Evolutionary conservation across 1,140 invertebrate species (phyloP), one percentile per base, ranked within the genome.

Genomic region (Triops cancriformis): DNA sequence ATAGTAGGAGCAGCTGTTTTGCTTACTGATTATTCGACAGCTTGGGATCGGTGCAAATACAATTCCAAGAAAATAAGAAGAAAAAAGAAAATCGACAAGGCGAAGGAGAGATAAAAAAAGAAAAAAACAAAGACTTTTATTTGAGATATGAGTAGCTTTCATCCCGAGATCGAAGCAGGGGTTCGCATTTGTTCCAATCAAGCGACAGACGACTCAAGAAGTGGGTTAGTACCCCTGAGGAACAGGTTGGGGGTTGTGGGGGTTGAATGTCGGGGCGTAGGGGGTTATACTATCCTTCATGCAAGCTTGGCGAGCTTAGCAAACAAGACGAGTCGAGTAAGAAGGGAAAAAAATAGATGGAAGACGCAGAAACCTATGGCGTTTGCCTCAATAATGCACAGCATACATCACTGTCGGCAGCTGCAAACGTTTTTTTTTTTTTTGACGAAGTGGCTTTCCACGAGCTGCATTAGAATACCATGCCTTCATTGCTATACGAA

Each of bases 71-170:
- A 18, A 64, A 64, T 14, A 18, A 23, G 23, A 64, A n/a, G 14
- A 64, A 64, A 18, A 64, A 23, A 64, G 51, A 10, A 64, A 1
- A 18, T 5, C 3, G 45, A 64, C 45, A 14, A 14, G 1, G 2
- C 14, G 14, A 11, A 64, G 14, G 45, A 23, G 45, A 64, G 45
- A 14, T 10, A 64, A 23, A 64, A 23, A 64, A 64, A 18, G 14
- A 64, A 23, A 64, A 9, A 64, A 64, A 14, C 23, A 64, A 23
- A 18, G 14, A 23, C 14, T 14, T 23, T 64, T 64, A 64, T 64
- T 64, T 64, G 51, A 64, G 51, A 64, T 64, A 64, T 64, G 51
- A 64, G 51, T 64, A 64, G 51, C 51, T 64, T 64, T 23, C 51
- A 64, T 64, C 14, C 7, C 1, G 51, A 64, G 51, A 64, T 64